These are phyloP conservation scores for Sciurus niger DNA, from an alignment of 2,113 vertebrate genomes.

Conservation along the genomic window DNA sequence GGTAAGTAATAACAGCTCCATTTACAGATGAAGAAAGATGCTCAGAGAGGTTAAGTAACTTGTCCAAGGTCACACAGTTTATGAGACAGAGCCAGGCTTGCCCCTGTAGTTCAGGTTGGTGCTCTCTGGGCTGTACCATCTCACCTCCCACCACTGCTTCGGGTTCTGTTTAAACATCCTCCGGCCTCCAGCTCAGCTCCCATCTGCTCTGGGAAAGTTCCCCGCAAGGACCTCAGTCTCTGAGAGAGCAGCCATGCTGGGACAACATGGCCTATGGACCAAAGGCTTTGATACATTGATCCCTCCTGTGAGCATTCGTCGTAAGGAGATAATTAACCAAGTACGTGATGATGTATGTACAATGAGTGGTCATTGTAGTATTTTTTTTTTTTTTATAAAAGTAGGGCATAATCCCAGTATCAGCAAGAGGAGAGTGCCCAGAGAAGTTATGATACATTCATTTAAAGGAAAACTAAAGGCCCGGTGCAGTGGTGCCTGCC, in stretches of 20 bases:
- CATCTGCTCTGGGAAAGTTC: background rate
- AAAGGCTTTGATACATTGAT: background rate
- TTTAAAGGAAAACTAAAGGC: background rate
- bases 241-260: background rate
- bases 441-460: background rate
- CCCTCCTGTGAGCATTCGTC: background rate
- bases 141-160: background rate
- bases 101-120: background rate
- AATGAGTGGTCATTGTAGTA: background rate
- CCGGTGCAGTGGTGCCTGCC: background rate
- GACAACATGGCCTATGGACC: rapidly evolving
- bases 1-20: background rate
- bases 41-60: background rate
- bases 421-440: background rate
- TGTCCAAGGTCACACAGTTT: background rate
- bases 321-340: background rate
- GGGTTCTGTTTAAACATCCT: background rate
- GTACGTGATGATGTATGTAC: rapidly evolving
- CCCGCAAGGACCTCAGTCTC: background rate
- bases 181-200: background rate
- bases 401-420: background rate
- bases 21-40: background rate
- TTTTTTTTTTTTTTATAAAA: background rate
- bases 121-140: rapidly evolving
- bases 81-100: background rate